Evolutionary conservation across 2,888 invertebrate genomes (phyloP).

Genomic region (Nasonia oneida): DNA sequence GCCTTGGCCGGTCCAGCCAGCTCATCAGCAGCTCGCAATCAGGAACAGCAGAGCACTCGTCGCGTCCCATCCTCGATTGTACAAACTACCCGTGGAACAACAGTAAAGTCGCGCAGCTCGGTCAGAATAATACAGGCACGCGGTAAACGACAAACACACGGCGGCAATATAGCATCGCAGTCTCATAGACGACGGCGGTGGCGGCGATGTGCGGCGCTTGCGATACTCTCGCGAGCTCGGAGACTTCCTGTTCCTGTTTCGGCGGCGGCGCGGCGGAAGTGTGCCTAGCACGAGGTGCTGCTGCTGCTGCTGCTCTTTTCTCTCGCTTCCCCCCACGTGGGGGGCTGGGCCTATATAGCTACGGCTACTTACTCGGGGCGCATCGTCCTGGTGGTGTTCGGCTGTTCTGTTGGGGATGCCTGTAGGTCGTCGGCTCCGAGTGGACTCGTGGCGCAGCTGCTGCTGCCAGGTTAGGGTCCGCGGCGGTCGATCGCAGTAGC

Average conservation of each 20-base stretch:
- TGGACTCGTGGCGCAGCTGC: background rate
- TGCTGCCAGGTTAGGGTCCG: background rate
- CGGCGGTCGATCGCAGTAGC: constrained; percentile 14
- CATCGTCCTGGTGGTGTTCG: constrained; percentile 8
- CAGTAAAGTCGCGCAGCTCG: too few relatives aligned
- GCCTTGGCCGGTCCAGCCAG: constrained; percentile 44
- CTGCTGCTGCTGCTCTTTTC: background rate
- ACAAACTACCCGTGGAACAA: background rate
- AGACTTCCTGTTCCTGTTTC: constrained; percentile 79
- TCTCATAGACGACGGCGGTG: background rate
- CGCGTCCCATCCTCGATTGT: constrained; percentile 62
- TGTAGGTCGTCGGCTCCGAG: constrained; percentile 3
- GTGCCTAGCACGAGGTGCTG: constrained; percentile 38
- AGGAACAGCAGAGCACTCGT: background rate
- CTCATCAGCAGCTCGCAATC: constrained; percentile 70
- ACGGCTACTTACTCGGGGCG: constrained; percentile 17
- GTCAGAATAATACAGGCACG: background rate
- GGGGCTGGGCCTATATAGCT: constrained; percentile 3
- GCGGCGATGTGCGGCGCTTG: constrained; percentile 34
- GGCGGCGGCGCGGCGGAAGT: constrained; percentile 60
- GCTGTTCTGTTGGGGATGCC: background rate
- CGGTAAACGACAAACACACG: background rate
- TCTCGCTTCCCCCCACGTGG: constrained; percentile 56
- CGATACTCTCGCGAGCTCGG: constrained; percentile 56
- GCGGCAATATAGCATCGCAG: background rate